Conservation (phyloP, 1,140 invertebrate species). For the Aphelinus certus region DNA sequence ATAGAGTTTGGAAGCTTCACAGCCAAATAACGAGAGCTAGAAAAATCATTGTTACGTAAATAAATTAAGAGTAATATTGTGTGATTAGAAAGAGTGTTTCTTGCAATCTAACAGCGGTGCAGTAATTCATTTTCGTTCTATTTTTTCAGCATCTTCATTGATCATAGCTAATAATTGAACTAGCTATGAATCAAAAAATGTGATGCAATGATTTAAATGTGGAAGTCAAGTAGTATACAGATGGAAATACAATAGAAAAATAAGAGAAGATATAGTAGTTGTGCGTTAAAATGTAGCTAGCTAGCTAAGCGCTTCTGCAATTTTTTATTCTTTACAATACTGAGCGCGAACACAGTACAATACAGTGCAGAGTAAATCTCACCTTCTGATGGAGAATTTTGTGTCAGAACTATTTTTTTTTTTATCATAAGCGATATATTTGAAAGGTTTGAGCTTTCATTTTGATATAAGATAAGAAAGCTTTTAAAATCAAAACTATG, state of each 20-base stretch:
- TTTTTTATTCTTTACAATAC: constrained; percentile 48
- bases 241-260: constrained; percentile 15
- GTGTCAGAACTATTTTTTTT: constrained; percentile 34
- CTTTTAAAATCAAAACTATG: neutral
- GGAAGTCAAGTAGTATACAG: constrained; percentile 1
- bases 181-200: too few relatives aligned
- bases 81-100: too few relatives aligned
- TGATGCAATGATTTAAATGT: neutral
- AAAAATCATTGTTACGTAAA: too few relatives aligned
- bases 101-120: too few relatives aligned
- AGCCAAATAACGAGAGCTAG: neutral
- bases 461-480: neutral
- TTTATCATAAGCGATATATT: constrained; percentile 27
- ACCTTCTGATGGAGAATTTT: constrained; percentile 51
- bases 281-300: constrained; percentile 13
- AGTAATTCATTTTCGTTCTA: too few relatives aligned
- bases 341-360: constrained; percentile 52
- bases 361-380: constrained; percentile 58
- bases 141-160: too few relatives aligned
- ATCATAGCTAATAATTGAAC: too few relatives aligned
- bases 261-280: neutral
- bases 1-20: constrained; percentile 31
- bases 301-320: constrained; percentile 57
- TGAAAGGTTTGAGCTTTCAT: neutral
- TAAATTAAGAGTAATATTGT: too few relatives aligned